Evolutionary conservation across 2,888 invertebrate species (phyloP).

Genomic region (Aphrophora alni): DNA sequence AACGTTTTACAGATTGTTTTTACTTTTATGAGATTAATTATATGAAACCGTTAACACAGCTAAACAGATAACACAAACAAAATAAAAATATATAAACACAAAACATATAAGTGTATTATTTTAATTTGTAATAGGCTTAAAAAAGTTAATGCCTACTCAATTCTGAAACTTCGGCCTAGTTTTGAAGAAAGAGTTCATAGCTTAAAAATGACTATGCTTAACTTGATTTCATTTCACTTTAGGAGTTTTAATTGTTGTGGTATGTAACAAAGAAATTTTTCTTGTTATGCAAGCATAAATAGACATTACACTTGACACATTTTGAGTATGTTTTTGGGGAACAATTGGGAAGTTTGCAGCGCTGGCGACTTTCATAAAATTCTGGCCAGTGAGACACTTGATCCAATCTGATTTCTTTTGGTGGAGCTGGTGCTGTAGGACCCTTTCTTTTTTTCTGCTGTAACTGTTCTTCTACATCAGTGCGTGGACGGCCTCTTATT

Average conservation of each 20-base stretch:
- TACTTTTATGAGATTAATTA: not conserved
- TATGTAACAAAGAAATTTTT: not conserved
- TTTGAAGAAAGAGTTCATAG: too few relatives aligned
- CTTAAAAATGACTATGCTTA: not conserved
- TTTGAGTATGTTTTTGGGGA: constrained; percentile 27
- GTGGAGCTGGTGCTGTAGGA: constrained; percentile 29
- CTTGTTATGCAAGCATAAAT: constrained; percentile 27
- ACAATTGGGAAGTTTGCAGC: constrained; percentile 40
- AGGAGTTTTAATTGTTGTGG: not conserved
- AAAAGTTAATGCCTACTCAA: not conserved
- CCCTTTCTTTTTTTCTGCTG: constrained; percentile 24
- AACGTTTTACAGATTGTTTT: not conserved
- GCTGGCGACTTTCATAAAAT: constrained; percentile 19
- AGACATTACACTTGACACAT: constrained; percentile 34
- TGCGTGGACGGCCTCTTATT: constrained; percentile 14
- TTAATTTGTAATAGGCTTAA: not conserved
- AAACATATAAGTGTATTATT: not conserved
- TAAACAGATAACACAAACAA: not conserved
- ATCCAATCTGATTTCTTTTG: constrained; percentile 33
- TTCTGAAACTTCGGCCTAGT: too few relatives aligned
- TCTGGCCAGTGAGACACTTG: constrained; percentile 28
- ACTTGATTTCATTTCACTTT: not conserved
- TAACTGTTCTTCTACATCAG: constrained; percentile 2
- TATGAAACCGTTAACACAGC: not conserved
- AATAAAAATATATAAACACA: not conserved